phyloP scores from a whole-genome alignment of 2,797 vertebrate species.

The Chiloscyllium punctatum region DNA sequence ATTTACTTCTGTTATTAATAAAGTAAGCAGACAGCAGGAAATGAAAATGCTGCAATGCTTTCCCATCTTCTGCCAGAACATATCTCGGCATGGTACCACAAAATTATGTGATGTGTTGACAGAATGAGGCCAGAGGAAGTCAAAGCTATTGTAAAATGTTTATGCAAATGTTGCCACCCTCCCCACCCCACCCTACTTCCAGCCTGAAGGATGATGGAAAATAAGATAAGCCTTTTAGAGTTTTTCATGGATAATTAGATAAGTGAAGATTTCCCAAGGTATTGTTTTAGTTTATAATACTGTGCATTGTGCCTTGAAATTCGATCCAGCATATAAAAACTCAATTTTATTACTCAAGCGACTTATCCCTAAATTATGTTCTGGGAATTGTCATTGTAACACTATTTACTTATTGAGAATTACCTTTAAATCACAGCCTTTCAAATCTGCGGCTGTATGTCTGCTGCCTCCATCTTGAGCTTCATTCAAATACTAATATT shows the following conservation, averaged over 20 bases:
- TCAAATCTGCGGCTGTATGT: neutral
- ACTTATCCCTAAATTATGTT: neutral
- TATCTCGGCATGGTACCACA: slow-evolving; percentile 60
- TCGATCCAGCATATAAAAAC: neutral
- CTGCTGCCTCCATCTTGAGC: neutral
- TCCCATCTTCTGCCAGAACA: slow-evolving; percentile 50
- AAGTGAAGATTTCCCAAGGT: slow-evolving; percentile 24
- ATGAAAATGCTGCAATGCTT: slow-evolving; percentile 45
- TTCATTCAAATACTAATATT: neutral
- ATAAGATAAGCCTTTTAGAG: slow-evolving; percentile 30
- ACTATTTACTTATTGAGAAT: slow-evolving; percentile 1
- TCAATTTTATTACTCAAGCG: slow-evolving; percentile 3
- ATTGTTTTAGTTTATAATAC: slow-evolving; percentile 31
- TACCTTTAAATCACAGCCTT: neutral
- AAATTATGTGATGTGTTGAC: slow-evolving; percentile 68
- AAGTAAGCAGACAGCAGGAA: slow-evolving; percentile 63
- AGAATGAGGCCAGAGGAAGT: slow-evolving; percentile 72
- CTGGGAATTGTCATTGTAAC: neutral
- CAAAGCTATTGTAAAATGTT: slow-evolving; percentile 43
- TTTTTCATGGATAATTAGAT: slow-evolving; percentile 33
- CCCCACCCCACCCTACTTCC: neutral
- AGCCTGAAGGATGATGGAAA: slow-evolving; percentile 35
- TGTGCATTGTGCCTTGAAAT: slow-evolving; percentile 22
- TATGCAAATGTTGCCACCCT: slow-evolving; percentile 17
- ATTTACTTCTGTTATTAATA: slow-evolving; percentile 49